Evolutionary conservation across 1,140 invertebrate genomes (phyloP).

Genomic region (Cotesia chilonis): DNA sequence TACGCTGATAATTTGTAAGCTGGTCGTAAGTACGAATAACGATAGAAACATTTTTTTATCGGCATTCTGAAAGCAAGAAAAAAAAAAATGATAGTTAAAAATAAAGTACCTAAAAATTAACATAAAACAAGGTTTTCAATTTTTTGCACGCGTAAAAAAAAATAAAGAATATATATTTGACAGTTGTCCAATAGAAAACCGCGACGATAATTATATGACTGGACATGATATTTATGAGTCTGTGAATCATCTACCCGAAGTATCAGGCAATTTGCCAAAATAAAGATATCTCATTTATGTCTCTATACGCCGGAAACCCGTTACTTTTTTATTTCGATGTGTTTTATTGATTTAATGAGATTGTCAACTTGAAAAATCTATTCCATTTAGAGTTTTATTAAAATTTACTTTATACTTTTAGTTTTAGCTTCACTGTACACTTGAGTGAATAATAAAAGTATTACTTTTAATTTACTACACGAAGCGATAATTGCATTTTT

Average conservation of each 20-base stretch:
- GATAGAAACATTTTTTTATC: conserved; percentile 60
- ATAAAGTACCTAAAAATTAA: background rate
- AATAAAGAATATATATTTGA: background rate
- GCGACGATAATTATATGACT: too few relatives aligned
- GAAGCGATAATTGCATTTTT: too few relatives aligned
- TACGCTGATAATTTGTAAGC: conserved; percentile 48
- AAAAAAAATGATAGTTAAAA: conserved; percentile 1
- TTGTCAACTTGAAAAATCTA: background rate
- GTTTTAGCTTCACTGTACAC: too few relatives aligned
- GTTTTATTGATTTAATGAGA: conserved; percentile 5
- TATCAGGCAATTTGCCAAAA: conserved; percentile 4
- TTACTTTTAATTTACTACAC: too few relatives aligned
- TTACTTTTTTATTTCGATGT: background rate
- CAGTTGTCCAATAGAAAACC: conserved; percentile 3
- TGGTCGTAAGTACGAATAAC: conserved; percentile 52
- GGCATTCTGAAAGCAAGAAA: conserved; percentile 57
- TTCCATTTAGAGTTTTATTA: background rate
- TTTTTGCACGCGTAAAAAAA: background rate
- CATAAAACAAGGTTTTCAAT: background rate
- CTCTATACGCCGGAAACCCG: background rate
- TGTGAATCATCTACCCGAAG: conserved; percentile 1
- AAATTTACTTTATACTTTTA: too few relatives aligned
- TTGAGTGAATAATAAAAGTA: too few relatives aligned
- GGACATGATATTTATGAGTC: conserved; percentile 12
- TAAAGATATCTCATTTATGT: background rate